These are phyloP conservation scores for Pterophyllum scalare DNA, from an alignment of 2,113 vertebrate species.

Conservation along the genomic window DNA sequence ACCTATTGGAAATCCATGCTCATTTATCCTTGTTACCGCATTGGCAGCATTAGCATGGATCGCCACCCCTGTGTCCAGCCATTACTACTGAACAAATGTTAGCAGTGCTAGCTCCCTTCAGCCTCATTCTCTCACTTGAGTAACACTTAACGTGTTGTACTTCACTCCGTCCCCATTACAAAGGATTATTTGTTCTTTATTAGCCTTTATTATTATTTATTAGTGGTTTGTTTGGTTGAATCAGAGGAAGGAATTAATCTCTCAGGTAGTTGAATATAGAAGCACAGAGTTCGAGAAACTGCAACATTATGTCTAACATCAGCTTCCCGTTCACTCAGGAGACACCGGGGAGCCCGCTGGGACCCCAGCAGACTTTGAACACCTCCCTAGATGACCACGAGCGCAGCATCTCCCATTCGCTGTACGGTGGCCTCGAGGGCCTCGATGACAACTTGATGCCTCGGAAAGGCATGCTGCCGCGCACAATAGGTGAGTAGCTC, in stretches of 20 bases:
- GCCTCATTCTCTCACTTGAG: neutral
- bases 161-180: neutral
- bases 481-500: conserved; percentile 87
- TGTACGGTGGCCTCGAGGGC: conserved; percentile 90
- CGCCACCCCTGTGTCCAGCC: conserved; percentile 4
- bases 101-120: neutral
- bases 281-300: neutral
- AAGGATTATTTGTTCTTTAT: neutral
- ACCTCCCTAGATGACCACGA: conserved; percentile 90
- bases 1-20: conserved; percentile 69
- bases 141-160: neutral
- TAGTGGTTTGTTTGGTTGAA: neutral
- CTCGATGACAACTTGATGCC: conserved; percentile 89
- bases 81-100: neutral
- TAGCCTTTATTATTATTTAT: no score
- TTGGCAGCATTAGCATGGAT: conserved; percentile 58
- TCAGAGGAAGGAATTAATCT: neutral
- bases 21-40: conserved; percentile 61
- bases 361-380: conserved; percentile 85
- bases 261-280: neutral
- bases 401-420: conserved; percentile 93
- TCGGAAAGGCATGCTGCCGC: conserved; percentile 77
- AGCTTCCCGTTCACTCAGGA: conserved; percentile 72
- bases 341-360: conserved; percentile 85
- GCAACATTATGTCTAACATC: neutral